phyloP scores from a whole-genome alignment of 2,888 invertebrate species.

The Sceliomorpha sp. region DNA sequence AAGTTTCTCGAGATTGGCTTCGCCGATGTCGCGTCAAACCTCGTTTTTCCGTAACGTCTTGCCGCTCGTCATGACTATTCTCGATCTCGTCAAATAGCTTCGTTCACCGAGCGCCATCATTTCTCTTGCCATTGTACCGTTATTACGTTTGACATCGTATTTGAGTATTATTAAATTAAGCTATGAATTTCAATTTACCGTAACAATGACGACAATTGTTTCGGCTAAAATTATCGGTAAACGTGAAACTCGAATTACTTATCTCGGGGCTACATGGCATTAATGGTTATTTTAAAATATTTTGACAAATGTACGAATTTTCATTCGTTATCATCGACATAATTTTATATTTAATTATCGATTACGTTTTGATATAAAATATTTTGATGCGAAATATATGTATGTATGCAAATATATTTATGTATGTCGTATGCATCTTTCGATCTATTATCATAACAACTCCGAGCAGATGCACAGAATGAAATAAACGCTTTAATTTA shows the following conservation, averaged over 20 bases:
- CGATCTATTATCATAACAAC: too few species aligned
- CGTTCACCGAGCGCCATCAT: neutral
- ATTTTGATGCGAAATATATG: neutral
- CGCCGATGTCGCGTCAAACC: constrained; percentile 2
- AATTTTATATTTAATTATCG: neutral
- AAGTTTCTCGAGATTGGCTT: constrained; percentile 8
- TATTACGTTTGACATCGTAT: neutral
- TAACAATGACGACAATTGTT: too few species aligned
- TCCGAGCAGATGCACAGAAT: too few species aligned
- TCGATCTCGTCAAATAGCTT: constrained; percentile 1
- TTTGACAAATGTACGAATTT: too few species aligned
- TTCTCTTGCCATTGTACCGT: neutral
- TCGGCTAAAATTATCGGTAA: neutral
- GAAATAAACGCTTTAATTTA: constrained; percentile 17
- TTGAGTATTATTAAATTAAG: neutral
- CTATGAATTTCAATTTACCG: neutral
- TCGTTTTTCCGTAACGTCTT: constrained; percentile 8
- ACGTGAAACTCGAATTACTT: too few species aligned
- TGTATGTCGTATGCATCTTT: too few species aligned
- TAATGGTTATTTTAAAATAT: too few species aligned
- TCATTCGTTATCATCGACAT: neutral
- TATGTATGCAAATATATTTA: too few species aligned
- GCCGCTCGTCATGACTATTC: neutral
- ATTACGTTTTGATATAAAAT: neutral
- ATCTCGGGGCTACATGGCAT: too few species aligned